Conservation (phyloP, 1,140 invertebrate species). For the Drosophila mojavensis region DNA sequence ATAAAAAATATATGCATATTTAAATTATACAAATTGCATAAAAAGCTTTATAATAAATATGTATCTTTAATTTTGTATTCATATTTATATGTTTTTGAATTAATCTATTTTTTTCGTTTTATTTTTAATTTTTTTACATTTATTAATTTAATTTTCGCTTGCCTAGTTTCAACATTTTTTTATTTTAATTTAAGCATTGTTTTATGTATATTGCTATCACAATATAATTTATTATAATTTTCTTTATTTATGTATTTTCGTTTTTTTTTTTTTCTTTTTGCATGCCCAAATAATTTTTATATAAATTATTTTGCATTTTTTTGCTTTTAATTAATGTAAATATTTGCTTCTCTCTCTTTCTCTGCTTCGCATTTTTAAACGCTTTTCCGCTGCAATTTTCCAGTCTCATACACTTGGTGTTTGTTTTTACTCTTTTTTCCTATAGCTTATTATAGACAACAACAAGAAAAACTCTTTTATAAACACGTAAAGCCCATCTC, state of each 20-base stretch:
- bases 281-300: slow-evolving; percentile 16
- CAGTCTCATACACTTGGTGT: slow-evolving; percentile 65
- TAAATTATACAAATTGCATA: slow-evolving; percentile 11
- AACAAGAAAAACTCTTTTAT: slow-evolving; percentile 1
- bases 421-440: slow-evolving; percentile 23
- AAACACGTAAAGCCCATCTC: background rate
- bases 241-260: background rate
- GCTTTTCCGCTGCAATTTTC: slow-evolving; percentile 33
- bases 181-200: background rate
- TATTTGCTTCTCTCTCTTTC: slow-evolving; percentile 43
- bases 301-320: slow-evolving; percentile 20
- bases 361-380: slow-evolving; percentile 19
- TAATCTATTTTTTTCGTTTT: no score
- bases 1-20: background rate
- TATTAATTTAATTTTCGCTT: slow-evolving; percentile 9
- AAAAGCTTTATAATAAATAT: slow-evolving; percentile 14
- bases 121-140: background rate
- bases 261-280: slow-evolving; percentile 18
- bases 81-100: background rate
- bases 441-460: background rate
- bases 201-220: slow-evolving; percentile 50
- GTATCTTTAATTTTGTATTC: background rate
- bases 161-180: background rate
- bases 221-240: slow-evolving; percentile 42
- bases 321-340: slow-evolving; percentile 43